Conservation (phyloP, 2,113 vertebrate species). For the Meriones unguiculatus region DNA sequence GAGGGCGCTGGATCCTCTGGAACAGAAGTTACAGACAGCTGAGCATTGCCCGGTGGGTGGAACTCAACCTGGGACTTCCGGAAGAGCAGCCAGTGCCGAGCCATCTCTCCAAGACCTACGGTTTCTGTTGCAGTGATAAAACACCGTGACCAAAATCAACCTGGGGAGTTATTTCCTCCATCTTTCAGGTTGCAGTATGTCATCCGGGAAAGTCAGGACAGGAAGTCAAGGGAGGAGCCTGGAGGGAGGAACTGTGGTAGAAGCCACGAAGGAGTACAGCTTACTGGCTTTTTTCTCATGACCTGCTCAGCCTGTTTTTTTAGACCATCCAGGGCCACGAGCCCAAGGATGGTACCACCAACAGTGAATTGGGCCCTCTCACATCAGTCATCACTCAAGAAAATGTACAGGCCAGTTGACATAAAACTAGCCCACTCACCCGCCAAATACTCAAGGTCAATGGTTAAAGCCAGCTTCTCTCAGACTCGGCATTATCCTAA, state of each 20-base stretch:
- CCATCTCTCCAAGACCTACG: no score
- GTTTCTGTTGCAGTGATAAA: background rate
- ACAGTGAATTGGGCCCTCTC: background rate
- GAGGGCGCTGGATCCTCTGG: no score
- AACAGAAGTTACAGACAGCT: no score
- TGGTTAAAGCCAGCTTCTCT: background rate
- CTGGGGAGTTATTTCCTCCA: background rate
- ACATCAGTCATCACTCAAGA: background rate
- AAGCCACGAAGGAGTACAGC: background rate
- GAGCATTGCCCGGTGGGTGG: no score
- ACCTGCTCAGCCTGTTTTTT: background rate
- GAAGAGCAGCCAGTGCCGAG: no score
- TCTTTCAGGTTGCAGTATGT: background rate
- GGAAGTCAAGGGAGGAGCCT: background rate
- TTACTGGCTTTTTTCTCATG: background rate
- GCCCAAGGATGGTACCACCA: background rate
- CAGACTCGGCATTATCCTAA: no score
- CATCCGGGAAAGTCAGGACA: background rate
- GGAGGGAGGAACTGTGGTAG: background rate
- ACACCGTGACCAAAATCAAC: background rate
- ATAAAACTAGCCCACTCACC: background rate
- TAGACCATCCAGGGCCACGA: background rate
- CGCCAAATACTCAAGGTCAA: no score
- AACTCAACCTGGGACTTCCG: no score
- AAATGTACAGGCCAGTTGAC: background rate